Conservation (phyloP, 2,113 vertebrate genomes). For the Saguinus imperator region DNA sequence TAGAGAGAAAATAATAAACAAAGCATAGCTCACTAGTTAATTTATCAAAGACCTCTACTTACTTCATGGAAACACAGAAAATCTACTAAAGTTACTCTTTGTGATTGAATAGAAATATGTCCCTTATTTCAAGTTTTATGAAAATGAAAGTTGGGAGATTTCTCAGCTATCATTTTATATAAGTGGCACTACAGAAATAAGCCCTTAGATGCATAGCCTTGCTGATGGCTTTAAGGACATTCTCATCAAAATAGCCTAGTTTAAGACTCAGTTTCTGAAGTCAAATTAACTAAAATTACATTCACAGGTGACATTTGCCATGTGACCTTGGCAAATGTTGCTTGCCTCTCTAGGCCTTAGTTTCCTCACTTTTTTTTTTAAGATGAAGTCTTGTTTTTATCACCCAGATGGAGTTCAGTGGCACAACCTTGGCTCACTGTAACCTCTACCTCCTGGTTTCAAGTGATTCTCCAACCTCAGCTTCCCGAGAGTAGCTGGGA, state of each 20-base stretch:
- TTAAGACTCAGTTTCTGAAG: background rate
- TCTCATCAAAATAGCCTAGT: background rate
- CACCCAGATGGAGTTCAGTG: too few relatives aligned
- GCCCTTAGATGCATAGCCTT: background rate
- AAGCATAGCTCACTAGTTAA: background rate
- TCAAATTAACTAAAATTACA: background rate
- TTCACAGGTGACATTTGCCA: background rate
- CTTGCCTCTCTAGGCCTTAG: background rate
- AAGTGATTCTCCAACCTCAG: too few relatives aligned
- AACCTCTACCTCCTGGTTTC: too few relatives aligned
- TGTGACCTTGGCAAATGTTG: background rate
- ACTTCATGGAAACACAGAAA: background rate
- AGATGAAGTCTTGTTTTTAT: too few relatives aligned
- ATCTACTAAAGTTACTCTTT: background rate
- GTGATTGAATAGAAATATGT: background rate
- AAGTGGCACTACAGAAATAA: background rate
- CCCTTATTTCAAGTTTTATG: background rate
- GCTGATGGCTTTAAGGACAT: background rate
- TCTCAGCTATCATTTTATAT: background rate
- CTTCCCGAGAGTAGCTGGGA: too few relatives aligned
- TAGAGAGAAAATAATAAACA: conserved; percentile 14
- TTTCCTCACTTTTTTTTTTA: background rate
- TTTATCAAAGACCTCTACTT: background rate
- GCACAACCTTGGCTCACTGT: too few relatives aligned
- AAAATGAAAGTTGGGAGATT: background rate